These are phyloP conservation scores for Neomorphus geoffroyi DNA, from an alignment of 2,797 vertebrate genomes.

Conservation along the genomic window DNA sequence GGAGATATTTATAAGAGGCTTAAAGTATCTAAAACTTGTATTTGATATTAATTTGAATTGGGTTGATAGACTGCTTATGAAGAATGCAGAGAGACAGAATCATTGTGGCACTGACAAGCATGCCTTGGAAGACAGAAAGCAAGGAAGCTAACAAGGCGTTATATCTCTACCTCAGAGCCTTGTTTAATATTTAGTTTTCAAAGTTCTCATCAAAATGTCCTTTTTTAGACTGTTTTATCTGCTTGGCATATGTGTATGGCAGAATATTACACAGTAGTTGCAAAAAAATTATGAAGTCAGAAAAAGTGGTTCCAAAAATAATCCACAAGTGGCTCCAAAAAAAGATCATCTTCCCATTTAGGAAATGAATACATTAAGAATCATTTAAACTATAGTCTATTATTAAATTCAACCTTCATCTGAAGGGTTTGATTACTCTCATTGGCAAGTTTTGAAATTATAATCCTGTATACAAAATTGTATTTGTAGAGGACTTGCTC, in stretches of 20 bases:
- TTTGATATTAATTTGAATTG: background rate
- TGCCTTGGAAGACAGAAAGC: background rate
- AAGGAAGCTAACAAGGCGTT: background rate
- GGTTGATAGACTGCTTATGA: background rate
- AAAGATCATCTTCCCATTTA: constrained; percentile 52
- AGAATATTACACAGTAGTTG: background rate
- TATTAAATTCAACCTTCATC: constrained; percentile 47
- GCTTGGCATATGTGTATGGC: background rate
- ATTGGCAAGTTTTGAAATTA: constrained; percentile 16
- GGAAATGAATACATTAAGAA: constrained; percentile 33
- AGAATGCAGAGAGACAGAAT: background rate
- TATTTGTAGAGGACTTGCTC: background rate
- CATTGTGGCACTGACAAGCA: background rate
- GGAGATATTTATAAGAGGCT: background rate
- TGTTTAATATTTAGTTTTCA: background rate
- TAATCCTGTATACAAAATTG: background rate
- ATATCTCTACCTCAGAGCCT: background rate
- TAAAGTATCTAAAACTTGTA: background rate
- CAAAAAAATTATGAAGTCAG: constrained; percentile 1
- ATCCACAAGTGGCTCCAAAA: constrained; percentile 47
- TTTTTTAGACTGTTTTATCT: constrained; percentile 1
- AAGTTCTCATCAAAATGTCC: background rate
- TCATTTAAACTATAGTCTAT: constrained; percentile 31
- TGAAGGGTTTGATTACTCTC: constrained; percentile 32
- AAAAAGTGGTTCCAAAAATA: constrained; percentile 55